Evolutionary conservation across 2,797 vertebrate species (phyloP).

Genomic region (Pangasius larnaudii): DNA sequence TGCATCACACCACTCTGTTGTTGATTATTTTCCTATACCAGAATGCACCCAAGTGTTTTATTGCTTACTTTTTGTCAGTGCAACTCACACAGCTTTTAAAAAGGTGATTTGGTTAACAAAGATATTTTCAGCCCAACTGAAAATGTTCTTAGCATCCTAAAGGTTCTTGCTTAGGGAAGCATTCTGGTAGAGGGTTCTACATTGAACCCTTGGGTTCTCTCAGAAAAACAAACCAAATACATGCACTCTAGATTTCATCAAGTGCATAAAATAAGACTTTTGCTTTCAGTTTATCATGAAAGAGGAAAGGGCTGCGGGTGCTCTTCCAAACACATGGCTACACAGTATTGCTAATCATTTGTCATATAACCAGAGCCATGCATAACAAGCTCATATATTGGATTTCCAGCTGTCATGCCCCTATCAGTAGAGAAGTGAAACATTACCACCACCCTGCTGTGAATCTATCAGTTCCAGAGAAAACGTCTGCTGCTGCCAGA

Average conservation of each 20-base stretch:
- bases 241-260: background rate
- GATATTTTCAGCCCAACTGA: background rate
- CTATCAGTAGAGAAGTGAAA: conserved; percentile 64
- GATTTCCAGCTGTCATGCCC: conserved; percentile 57
- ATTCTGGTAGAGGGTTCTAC: background rate
- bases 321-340: conserved; percentile 30
- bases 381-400: conserved; percentile 57
- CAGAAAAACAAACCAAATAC: background rate
- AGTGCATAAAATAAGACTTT: background rate
- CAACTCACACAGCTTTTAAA: background rate
- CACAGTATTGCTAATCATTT: conserved; percentile 65
- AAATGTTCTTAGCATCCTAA: background rate
- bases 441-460: conserved; percentile 50
- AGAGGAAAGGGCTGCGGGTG: background rate
- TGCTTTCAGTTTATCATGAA: background rate
- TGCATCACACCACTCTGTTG: background rate
- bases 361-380: conserved; percentile 68
- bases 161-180: background rate
- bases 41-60: background rate
- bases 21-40: background rate
- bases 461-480: conserved; percentile 58
- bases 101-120: background rate
- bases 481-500: conserved; percentile 50
- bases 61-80: background rate
- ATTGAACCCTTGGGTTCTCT: background rate